phyloP scores from a whole-genome alignment of 1,140 invertebrate species.

The Zaprionus kolodkinae region DNA sequence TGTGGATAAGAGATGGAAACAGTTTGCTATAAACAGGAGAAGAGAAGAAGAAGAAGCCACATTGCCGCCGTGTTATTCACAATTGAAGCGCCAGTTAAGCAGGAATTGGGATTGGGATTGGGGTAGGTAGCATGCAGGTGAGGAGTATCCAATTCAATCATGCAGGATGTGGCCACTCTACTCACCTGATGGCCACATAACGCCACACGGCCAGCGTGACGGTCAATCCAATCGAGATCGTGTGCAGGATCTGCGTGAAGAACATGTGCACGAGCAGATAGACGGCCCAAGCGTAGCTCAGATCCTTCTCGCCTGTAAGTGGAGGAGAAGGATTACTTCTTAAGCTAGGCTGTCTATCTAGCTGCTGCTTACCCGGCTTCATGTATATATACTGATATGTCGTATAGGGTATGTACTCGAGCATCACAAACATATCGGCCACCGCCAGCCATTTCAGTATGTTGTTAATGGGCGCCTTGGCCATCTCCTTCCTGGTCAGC shows the following conservation, averaged over 20 bases:
- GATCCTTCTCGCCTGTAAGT: conserved; percentile 85
- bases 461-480: conserved; percentile 91
- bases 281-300: conserved; percentile 88
- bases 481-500: conserved; percentile 93
- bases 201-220: conserved; percentile 90
- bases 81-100: conserved; percentile 27
- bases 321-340: not conserved
- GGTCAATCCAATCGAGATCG: conserved; percentile 94
- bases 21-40: conserved; percentile 76
- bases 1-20: conserved; percentile 84
- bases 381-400: conserved; percentile 90
- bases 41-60: conserved; percentile 62
- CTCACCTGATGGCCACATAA: conserved; percentile 83
- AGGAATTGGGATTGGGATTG: not conserved
- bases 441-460: conserved; percentile 92
- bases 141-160: not conserved
- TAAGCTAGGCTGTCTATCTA: not conserved
- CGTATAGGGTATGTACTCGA: conserved; percentile 93
- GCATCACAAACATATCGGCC: conserved; percentile 94
- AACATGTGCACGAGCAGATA: conserved; percentile 92
- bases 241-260: conserved; percentile 92
- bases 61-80: conserved; percentile 63
- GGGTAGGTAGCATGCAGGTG: not conserved
- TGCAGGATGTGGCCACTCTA: not conserved
- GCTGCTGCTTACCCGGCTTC: conserved; percentile 61